These are phyloP conservation scores for Pyrrhosoma nymphula DNA, from an alignment of 2,888 invertebrate genomes.

Conservation along the genomic window DNA sequence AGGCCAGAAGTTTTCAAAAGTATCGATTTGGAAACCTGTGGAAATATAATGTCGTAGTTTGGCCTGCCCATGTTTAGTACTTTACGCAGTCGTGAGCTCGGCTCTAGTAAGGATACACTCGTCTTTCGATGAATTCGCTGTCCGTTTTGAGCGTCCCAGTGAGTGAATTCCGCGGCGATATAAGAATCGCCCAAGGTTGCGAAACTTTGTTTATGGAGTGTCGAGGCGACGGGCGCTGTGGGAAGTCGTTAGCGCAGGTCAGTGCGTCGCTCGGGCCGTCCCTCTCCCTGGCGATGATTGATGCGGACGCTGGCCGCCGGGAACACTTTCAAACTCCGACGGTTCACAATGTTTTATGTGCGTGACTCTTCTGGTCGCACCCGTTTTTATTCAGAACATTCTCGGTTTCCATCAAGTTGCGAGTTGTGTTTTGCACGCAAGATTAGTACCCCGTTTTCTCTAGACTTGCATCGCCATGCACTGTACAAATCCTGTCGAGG, in stretches of 20 bases:
- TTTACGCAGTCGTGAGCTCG: too few relatives aligned
- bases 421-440: not conserved
- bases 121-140: too few relatives aligned
- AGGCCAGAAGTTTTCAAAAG: too few relatives aligned
- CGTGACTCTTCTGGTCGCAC: not conserved
- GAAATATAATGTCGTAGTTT: too few relatives aligned
- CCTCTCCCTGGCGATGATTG: not conserved
- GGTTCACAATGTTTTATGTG: not conserved
- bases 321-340: not conserved
- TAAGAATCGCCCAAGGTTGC: not conserved
- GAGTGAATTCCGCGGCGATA: not conserved
- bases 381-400: not conserved
- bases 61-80: too few relatives aligned
- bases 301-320: not conserved
- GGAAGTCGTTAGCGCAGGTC: conserved; percentile 25
- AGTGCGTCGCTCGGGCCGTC: not conserved
- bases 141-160: not conserved
- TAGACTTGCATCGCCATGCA: too few relatives aligned
- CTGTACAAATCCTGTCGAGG: too few relatives aligned
- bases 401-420: not conserved
- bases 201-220: not conserved
- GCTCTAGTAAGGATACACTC: too few relatives aligned
- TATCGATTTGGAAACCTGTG: too few relatives aligned
- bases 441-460: not conserved
- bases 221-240: not conserved